phyloP scores from a whole-genome alignment of 2,797 vertebrate genomes.

The Anabas testudineus region DNA sequence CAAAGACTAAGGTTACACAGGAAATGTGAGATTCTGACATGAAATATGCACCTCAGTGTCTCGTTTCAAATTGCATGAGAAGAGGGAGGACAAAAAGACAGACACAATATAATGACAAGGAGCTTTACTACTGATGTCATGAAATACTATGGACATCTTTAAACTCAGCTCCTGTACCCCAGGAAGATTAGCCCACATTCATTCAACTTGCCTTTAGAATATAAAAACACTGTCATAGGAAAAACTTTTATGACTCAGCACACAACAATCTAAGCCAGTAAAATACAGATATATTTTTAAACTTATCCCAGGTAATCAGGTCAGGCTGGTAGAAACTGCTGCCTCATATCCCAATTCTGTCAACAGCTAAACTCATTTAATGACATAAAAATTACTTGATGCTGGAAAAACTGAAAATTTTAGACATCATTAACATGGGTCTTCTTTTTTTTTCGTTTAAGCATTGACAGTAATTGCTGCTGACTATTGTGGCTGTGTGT shows the following conservation, averaged over 20 bases:
- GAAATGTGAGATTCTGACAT: constrained; percentile 1
- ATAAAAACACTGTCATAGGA: constrained; percentile 13
- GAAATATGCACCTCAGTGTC: constrained; percentile 23
- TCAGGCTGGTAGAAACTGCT: constrained; percentile 30
- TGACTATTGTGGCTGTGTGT: constrained; percentile 45
- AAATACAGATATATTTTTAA: constrained; percentile 28
- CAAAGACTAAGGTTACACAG: constrained; percentile 4
- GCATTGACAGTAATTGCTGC: constrained; percentile 40
- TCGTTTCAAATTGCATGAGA: constrained; percentile 7
- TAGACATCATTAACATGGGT: constrained; percentile 24
- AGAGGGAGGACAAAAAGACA: not conserved
- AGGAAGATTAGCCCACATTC: constrained; percentile 25
- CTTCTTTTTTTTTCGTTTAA: constrained; percentile 50
- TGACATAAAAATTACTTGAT: constrained; percentile 35
- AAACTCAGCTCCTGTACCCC: constrained; percentile 28
- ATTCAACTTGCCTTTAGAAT: constrained; percentile 39
- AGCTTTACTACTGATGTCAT: constrained; percentile 14
- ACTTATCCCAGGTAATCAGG: constrained; percentile 59
- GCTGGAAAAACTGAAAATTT: constrained; percentile 56
- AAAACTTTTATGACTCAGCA: constrained; percentile 4
- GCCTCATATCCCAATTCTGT: constrained; percentile 51
- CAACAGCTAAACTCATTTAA: constrained; percentile 52
- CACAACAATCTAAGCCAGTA: constrained; percentile 13
- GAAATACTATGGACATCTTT: constrained; percentile 35
- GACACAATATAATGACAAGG: not conserved